These are phyloP conservation scores for Galagoides demidoff DNA, from an alignment of 2,797 vertebrate species.

Conservation along the genomic window DNA sequence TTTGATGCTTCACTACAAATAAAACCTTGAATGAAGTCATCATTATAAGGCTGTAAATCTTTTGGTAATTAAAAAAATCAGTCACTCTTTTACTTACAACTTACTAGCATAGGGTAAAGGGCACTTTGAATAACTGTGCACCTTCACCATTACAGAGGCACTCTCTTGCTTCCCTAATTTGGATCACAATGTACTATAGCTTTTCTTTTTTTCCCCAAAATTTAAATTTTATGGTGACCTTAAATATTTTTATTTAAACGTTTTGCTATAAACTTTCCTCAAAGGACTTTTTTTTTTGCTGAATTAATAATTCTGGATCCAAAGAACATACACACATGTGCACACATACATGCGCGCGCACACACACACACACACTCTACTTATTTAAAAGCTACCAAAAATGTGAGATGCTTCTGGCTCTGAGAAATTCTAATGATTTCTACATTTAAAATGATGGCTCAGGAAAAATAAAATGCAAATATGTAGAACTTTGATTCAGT, in stretches of 20 bases:
- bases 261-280: constrained; percentile 1
- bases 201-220: not conserved
- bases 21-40: not conserved
- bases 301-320: not conserved
- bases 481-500: not conserved
- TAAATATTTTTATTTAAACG: constrained; percentile 11
- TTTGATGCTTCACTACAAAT: not conserved
- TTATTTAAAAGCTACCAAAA: not conserved
- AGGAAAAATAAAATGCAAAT: not conserved
- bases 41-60: not conserved
- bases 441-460: not conserved
- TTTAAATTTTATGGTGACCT: not conserved
- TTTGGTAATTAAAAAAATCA: not conserved
- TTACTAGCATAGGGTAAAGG: not conserved
- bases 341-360: not conserved
- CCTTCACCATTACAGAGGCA: not conserved
- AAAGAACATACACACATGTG: not conserved
- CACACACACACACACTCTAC: not conserved
- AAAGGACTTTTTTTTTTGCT: not conserved
- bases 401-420: not conserved
- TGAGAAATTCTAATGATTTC: not conserved
- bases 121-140: not conserved
- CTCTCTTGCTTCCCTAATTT: not conserved
- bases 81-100: not conserved
- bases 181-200: not conserved